Percentiles rank a stretch among this genome's conserved stretches.
phyloP scores from a whole-genome alignment of 2,113 vertebrate species.

The Formicarius rufipectus region DNA sequence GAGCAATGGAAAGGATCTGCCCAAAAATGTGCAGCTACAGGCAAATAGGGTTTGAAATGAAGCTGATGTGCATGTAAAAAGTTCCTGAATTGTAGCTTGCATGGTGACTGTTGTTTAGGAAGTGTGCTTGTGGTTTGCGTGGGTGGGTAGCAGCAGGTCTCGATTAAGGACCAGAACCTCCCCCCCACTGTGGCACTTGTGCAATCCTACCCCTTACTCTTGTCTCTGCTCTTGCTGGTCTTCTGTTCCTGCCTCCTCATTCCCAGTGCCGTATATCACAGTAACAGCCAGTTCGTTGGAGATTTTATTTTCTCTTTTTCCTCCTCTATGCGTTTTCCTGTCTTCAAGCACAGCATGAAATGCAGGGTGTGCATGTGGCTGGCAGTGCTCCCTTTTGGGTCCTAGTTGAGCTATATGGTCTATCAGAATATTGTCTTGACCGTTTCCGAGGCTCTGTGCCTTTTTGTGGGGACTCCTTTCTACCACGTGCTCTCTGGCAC shows the following conservation, averaged over 20 bases:
- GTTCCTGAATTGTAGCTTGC: rapidly evolving
- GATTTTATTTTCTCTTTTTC: slow-evolving; percentile 3
- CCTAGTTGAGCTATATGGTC: not conserved
- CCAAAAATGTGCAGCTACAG: not conserved
- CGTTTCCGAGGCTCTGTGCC: not conserved
- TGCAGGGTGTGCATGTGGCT: not conserved
- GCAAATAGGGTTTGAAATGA: not conserved
- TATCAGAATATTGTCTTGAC: not conserved
- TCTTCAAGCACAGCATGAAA: not conserved
- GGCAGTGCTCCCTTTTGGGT: not conserved
- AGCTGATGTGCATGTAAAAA: not conserved
- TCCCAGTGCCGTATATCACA: not conserved
- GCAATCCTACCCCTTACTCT: not conserved
- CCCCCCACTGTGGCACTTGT: not conserved
- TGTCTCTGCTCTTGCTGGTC: not conserved
- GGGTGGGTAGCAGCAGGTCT: not conserved
- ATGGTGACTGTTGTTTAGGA: not conserved
- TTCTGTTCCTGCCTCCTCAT: not conserved
- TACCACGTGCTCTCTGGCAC: not conserved
- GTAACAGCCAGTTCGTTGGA: not conserved
- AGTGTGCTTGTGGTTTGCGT: not conserved
- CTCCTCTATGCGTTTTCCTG: not conserved
- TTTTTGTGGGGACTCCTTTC: not conserved
- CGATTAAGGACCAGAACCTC: not conserved
- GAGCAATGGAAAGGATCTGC: not conserved